Conservation (phyloP, 92 coral and sea anemone genomes). For the Zoanthus sansibaricus region DNA sequence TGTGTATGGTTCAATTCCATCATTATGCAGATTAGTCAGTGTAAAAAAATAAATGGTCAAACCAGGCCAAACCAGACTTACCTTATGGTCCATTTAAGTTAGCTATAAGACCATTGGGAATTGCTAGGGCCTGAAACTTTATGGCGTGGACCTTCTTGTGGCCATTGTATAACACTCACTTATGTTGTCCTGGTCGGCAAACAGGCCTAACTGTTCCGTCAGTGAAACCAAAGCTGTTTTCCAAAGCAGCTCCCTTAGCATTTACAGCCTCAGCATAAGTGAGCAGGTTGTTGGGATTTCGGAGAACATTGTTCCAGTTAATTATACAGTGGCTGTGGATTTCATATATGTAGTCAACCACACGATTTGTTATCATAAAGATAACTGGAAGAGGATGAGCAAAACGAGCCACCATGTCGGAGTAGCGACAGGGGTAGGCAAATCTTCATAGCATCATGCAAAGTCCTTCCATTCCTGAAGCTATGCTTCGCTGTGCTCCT, state of each 20-base stretch:
- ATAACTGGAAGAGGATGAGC: conserved; percentile 3
- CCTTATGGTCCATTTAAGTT: conserved; percentile 18
- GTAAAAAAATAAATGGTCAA: not conserved
- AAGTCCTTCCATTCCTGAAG: conserved; percentile 14
- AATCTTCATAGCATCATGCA: conserved; percentile 11
- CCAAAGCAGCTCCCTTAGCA: conserved; percentile 9
- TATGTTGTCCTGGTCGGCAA: conserved; percentile 5
- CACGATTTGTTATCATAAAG: conserved; percentile 6
- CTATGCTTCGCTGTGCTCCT: conserved; percentile 9
- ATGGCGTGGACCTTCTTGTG: conserved; percentile 20
- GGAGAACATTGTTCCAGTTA: conserved; percentile 3
- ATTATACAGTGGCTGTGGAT: conserved; percentile 12
- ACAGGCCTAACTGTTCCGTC: conserved; percentile 19
- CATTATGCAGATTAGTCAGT: not conserved
- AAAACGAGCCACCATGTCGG: conserved; percentile 16
- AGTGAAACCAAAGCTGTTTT: not conserved
- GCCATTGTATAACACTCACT: conserved; percentile 5
- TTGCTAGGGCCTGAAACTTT: conserved; percentile 21
- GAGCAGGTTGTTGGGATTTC: not conserved
- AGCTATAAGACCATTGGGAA: conserved; percentile 23
- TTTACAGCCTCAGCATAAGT: not conserved
- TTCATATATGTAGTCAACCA: conserved; percentile 4
- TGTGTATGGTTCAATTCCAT: conserved; percentile 16
- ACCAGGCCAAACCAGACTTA: not conserved
- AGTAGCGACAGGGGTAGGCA: conserved; percentile 20